phyloP scores from a whole-genome alignment of 2,797 vertebrate species.

The Hippocampus kuda region DNA sequence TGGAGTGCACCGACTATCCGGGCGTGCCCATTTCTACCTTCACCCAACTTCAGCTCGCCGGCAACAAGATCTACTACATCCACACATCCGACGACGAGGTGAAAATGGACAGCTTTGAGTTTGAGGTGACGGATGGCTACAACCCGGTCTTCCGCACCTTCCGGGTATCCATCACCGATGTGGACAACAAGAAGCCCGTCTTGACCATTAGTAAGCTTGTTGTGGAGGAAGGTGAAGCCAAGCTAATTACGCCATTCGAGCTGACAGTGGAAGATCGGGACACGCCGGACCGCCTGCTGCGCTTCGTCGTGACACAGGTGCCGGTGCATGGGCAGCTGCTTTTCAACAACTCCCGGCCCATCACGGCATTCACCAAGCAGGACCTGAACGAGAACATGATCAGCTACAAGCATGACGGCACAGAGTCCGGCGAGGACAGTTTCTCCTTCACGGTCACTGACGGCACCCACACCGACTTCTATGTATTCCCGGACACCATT shows the following conservation, averaged over 20 bases:
- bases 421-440: constrained; percentile 73
- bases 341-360: constrained; percentile 68
- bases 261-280: constrained; percentile 76
- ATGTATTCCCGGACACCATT: constrained; percentile 73
- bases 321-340: constrained; percentile 77
- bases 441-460: constrained; percentile 84
- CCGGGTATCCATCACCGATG: constrained; percentile 76
- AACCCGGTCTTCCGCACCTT: constrained; percentile 76
- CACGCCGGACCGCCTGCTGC: constrained; percentile 69
- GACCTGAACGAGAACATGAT: constrained; percentile 80
- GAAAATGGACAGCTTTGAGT: constrained; percentile 84
- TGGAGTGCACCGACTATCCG: constrained; percentile 74
- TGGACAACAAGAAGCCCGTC: constrained; percentile 82
- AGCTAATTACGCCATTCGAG: constrained; percentile 81
- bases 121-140: constrained; percentile 78
- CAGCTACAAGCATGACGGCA: constrained; percentile 75
- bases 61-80: constrained; percentile 82
- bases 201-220: constrained; percentile 69
- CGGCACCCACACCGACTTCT: constrained; percentile 74
- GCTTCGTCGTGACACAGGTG: constrained; percentile 75
- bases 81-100: constrained; percentile 76
- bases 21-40: constrained; percentile 77
- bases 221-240: constrained; percentile 72
- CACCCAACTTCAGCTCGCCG: constrained; percentile 76
- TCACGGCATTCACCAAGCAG: constrained; percentile 75